phyloP scores from a whole-genome alignment of 1,140 invertebrate species.

The Drosophila sechellia region DNA sequence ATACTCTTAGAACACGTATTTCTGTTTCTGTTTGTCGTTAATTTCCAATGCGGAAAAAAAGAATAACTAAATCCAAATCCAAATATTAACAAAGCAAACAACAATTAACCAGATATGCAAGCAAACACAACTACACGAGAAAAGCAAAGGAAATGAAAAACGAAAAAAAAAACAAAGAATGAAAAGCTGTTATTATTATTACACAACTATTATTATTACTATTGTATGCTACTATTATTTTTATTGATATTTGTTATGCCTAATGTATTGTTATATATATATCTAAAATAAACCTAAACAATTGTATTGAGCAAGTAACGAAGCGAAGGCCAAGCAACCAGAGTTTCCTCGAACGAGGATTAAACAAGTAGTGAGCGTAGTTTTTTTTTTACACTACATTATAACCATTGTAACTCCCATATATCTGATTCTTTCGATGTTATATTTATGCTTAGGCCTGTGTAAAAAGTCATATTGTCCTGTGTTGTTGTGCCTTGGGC shows the following conservation, averaged over 20 bases:
- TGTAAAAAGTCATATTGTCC: conserved; percentile 44
- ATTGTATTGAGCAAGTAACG: conserved; percentile 50
- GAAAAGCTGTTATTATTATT: conserved; percentile 77
- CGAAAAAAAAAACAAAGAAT: conserved; percentile 48
- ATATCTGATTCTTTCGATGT: conserved; percentile 32
- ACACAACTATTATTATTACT: conserved; percentile 73
- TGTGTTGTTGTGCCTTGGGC: conserved; percentile 7
- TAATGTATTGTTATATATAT: conserved; percentile 80
- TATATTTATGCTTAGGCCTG: conserved; percentile 35
- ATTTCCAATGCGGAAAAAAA: conserved; percentile 17
- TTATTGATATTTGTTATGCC: conserved; percentile 83
- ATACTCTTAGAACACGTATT: conserved; percentile 9
- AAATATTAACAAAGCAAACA: conserved; percentile 46
- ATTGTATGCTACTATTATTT: conserved; percentile 63
- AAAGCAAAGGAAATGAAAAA: conserved; percentile 12
- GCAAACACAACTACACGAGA: conserved; percentile 14
- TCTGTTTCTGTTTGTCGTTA: conserved; percentile 13
- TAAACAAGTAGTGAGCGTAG: conserved; percentile 22
- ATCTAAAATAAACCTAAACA: conserved; percentile 46
- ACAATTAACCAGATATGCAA: conserved; percentile 33
- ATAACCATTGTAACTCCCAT: conserved; percentile 32
- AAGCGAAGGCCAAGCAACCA: conserved; percentile 10
- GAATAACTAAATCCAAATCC: conserved; percentile 46
- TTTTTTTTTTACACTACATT: conserved; percentile 38
- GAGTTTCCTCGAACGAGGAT: conserved; percentile 4